A percentile compares a stretch with the other conserved stretches of the same genome.
Conservation (phyloP, 1,140 invertebrate genomes). For the Delia radicum region DNA sequence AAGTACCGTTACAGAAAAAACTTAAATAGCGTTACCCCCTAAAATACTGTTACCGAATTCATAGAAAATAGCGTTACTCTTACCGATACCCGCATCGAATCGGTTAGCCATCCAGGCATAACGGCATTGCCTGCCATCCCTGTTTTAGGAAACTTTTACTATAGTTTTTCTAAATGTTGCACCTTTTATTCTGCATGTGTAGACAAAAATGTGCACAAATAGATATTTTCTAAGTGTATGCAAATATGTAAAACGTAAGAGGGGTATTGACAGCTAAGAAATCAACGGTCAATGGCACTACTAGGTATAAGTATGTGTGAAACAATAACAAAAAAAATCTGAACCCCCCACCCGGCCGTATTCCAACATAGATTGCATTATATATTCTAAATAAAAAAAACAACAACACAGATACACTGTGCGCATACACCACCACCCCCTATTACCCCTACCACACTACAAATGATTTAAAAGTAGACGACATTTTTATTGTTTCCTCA, state of each 20-base stretch:
- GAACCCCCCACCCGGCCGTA: too few species aligned
- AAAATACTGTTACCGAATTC: too few species aligned
- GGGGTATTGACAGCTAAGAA: background rate
- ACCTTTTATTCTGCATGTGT: too few species aligned
- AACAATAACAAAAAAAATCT: background rate
- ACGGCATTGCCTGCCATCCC: too few species aligned
- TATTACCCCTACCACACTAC: background rate
- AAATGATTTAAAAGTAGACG: background rate
- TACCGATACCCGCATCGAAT: too few species aligned
- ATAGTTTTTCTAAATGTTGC: too few species aligned
- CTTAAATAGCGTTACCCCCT: too few species aligned
- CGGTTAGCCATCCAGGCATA: too few species aligned
- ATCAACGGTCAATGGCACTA: constrained; percentile 1
- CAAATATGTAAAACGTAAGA: background rate
- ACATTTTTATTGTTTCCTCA: background rate
- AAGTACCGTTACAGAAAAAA: too few species aligned
- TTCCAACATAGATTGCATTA: background rate
- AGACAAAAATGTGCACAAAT: background rate
- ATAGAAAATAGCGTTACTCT: too few species aligned
- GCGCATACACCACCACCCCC: background rate
- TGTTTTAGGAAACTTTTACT: too few species aligned
- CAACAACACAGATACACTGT: background rate
- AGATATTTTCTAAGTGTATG: background rate
- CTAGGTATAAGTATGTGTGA: background rate
- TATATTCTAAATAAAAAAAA: constrained; percentile 2